Evolutionary conservation across 2,113 vertebrate genomes (phyloP), one percentile per base, ranked within the genome.

Genomic region (Phyllostomus hastatus): DNA sequence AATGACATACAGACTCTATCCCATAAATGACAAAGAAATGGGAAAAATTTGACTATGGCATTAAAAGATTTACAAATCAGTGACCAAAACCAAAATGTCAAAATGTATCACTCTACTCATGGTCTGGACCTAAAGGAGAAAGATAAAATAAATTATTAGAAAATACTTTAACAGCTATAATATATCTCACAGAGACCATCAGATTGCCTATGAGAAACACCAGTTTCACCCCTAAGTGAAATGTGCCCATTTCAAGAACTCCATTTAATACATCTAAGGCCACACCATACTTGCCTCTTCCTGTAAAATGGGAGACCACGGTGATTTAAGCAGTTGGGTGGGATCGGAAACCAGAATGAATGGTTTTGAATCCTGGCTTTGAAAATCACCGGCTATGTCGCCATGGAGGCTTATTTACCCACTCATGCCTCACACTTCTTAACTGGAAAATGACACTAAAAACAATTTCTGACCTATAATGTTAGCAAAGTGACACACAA

Each of bases 401-500:
- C 48, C 17, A 38, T 2, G 41, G n/a, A 72, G 8, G 16, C 90
- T 81, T 81, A 88, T 67, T 59, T 67, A 76, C 59, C 33, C 26
- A 70, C 20, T 92, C 43, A 28, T 12, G 17, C 33, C 5, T 79
- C 43, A 70, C 20, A 20, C 7, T 5, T 69, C n/a, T 88, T 67
- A 81, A 83, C 24, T 87, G 16, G 73, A 95, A 93, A 94, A 67
- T 33, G 7, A 59, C 20, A 95, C 79, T 43, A 76, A 94, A 85
- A 94, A 78, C 66, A 72, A 92, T 67, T 76, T 94, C 22, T 91
- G 31, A 20, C 5, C 28, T 33, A 85, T 52, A 84, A 70, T 61
- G 64, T 86, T 86, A 90, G 24, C 72, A 94, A 93, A 93, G 15
- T n/a, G 69, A 70, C 28, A 75, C 4, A 19, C 19, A 75, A 90